Evolutionary conservation across 2,113 vertebrate species (phyloP).

Genomic region (Rhabdomys dilectus): DNA sequence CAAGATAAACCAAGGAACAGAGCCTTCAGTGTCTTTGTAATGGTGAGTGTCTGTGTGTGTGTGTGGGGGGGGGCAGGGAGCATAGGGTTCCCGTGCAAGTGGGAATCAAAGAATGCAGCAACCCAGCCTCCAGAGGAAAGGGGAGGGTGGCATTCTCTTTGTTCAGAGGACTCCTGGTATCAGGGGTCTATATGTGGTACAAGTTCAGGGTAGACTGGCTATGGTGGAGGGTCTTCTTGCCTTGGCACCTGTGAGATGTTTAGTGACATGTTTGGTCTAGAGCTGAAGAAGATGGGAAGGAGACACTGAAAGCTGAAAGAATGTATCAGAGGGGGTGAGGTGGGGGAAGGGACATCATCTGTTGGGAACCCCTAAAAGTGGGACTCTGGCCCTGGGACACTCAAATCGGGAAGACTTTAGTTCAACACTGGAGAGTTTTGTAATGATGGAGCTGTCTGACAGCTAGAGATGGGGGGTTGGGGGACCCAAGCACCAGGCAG

Average conservation of each 20-base stretch:
- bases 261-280: background rate
- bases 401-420: background rate
- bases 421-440: background rate
- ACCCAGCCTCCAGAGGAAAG: background rate
- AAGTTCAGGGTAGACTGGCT: background rate
- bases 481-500: background rate
- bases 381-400: background rate
- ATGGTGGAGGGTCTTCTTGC: too few relatives aligned
- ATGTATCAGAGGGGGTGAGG: background rate
- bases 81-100: background rate
- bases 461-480: too few relatives aligned
- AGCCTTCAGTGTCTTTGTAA: background rate
- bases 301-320: background rate
- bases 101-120: background rate
- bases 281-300: background rate
- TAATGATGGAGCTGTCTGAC: background rate
- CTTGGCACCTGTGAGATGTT: background rate
- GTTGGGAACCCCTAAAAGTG: background rate
- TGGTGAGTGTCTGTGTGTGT: rapidly evolving
- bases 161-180: background rate
- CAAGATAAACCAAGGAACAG: background rate
- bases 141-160: background rate
- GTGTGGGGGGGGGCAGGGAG: background rate
- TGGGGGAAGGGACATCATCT: background rate
- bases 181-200: rapidly evolving